A percentile compares a stretch with the other conserved stretches of the same genome.
Evolutionary conservation across 2,888 invertebrate genomes (phyloP).

Genomic region (Crocallis elinguaria): DNA sequence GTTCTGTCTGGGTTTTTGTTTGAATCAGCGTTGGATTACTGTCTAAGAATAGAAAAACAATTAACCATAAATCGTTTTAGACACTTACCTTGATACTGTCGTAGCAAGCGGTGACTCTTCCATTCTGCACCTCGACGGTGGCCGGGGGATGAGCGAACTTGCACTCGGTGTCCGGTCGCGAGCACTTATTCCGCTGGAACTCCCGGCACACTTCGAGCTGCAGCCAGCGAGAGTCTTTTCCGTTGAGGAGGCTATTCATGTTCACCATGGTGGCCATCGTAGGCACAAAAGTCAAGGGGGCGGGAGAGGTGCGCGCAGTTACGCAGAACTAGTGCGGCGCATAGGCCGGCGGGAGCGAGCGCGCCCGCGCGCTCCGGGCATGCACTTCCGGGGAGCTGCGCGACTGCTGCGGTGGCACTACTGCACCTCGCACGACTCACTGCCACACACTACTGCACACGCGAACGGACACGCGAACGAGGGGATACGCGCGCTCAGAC

Average conservation of each 20-base stretch:
- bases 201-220: slow-evolving; percentile 99
- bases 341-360: slow-evolving; percentile 76
- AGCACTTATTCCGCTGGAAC: slow-evolving; percentile 99
- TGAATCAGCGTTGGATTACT: slow-evolving; percentile 1
- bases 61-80: slow-evolving; percentile 1
- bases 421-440: slow-evolving; percentile 60
- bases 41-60: no score
- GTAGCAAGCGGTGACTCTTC: slow-evolving; percentile 99
- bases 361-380: slow-evolving; percentile 76
- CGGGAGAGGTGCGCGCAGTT: slow-evolving; percentile 70
- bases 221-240: slow-evolving; percentile 99
- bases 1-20: slow-evolving; percentile 1
- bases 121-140: slow-evolving; percentile 99
- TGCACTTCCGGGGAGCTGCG: slow-evolving; percentile 65
- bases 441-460: slow-evolving; percentile 71
- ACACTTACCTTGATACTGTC: slow-evolving; percentile 99
- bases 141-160: slow-evolving; percentile 99
- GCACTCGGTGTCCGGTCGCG: slow-evolving; percentile 99
- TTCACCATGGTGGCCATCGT: slow-evolving; percentile 95
- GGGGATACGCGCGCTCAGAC: slow-evolving; percentile 54
- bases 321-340: slow-evolving; percentile 80
- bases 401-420: slow-evolving; percentile 43
- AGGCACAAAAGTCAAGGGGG: slow-evolving; percentile 66
- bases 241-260: slow-evolving; percentile 98
- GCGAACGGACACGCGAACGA: slow-evolving; percentile 57